These are phyloP conservation scores for Dichetophora obliterata DNA, from an alignment of 2,888 invertebrate species.

Conservation along the genomic window DNA sequence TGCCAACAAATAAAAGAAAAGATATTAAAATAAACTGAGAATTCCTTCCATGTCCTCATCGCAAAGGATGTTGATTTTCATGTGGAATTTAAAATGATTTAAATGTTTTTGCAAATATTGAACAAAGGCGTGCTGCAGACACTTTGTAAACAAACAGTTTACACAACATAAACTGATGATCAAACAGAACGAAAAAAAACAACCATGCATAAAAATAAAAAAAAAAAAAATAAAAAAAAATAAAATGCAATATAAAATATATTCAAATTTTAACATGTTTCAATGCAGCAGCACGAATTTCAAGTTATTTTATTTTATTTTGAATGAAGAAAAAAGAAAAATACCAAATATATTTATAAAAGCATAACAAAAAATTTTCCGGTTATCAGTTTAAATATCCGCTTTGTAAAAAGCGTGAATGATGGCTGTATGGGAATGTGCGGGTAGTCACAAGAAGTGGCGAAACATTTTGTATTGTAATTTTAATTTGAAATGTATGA, in stretches of 20 bases:
- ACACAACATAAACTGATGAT: not conserved
- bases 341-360: not conserved
- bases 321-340: not conserved
- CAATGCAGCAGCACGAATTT: not conserved
- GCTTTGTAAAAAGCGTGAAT: not conserved
- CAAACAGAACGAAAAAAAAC: not conserved
- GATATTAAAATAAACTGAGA: not conserved
- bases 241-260: not conserved
- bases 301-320: not conserved
- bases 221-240: too few relatives aligned
- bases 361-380: not conserved
- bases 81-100: slow-evolving; percentile 14
- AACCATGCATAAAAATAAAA: not conserved
- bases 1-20: not conserved
- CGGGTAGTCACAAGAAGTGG: too few relatives aligned
- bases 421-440: too few relatives aligned
- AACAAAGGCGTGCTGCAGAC: slow-evolving; percentile 23
- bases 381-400: slow-evolving; percentile 24
- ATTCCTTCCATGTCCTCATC: not conserved
- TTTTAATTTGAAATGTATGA: too few relatives aligned
- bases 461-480: too few relatives aligned
- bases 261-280: not conserved
- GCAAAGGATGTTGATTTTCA: too few relatives aligned
- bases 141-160: slow-evolving; percentile 9
- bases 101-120: slow-evolving; percentile 28